Evolutionary conservation across 1,140 invertebrate species (phyloP), one percentile per base, ranked within the genome.

Genomic region (Polyergus mexicanus): DNA sequence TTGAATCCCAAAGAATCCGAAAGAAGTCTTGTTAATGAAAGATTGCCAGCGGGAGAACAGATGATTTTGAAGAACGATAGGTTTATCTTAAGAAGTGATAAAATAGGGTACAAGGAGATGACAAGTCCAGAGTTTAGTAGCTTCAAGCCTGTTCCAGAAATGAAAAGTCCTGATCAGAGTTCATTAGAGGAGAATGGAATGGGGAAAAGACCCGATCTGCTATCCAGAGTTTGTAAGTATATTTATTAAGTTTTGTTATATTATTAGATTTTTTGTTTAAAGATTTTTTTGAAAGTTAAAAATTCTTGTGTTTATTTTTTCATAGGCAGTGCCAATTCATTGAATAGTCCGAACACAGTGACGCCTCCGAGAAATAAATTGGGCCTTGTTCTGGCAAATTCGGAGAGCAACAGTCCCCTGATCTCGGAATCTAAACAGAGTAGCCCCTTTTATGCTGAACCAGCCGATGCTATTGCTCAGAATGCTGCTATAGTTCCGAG

Each of bases 401-500:
- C 94, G 0, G 94, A 93, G 47, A 93, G 89, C 85, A 95, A 94
- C 54, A 95, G 94, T 41, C 94, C 93, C 1, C 88, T 92, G 76
- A 95, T 93, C 0, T 92, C 94, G 3, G 94, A 95, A 38, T 94
- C 94, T 28, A 97, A 97, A 88, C 96, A 97, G 91, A 97, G 96
- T 13, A 98, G 98, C 93, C 98, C 98, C 0, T 98, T 98, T 90
- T 99, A 99, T 93, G 98, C 98, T 2, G 98, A 99, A 95, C 98
- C 98, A 54, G 98, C 98, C 10, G 98, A 99, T 95, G 97, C 98
- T 22, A 96, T 99, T 32, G 95, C 94, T 47, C 96, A 96, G 87
- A 94, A 91, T 63, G 93, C 92, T 16, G 93, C 94, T 1, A 94
- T 95, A 22, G 95, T 96, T 13, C 88, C 95, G 1, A 86, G 94